These are phyloP conservation scores for Lates japonicus DNA, from an alignment of 2,797 vertebrate genomes.

Conservation along the genomic window DNA sequence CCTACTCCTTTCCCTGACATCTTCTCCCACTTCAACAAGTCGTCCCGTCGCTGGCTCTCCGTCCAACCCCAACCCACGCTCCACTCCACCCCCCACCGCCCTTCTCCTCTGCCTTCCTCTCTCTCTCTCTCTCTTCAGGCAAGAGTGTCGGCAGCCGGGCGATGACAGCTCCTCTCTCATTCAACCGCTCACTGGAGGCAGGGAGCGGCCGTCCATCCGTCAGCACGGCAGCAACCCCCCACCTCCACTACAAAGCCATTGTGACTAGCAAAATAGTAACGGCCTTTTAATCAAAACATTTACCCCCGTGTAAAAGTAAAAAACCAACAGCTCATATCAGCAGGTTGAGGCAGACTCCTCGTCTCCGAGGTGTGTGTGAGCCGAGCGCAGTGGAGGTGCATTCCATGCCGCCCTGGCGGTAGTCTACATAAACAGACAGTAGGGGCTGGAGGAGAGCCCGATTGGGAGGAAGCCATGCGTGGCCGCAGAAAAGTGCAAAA, in stretches of 20 bases:
- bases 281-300: conserved; percentile 86
- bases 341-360: conserved; percentile 81
- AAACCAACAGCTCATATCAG: conserved; percentile 78
- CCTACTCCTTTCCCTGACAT: conserved; percentile 55
- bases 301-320: conserved; percentile 73
- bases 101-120: conserved; percentile 20
- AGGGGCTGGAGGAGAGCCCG: conserved; percentile 62
- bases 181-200: conserved; percentile 76
- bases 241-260: conserved; percentile 82
- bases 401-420: conserved; percentile 72
- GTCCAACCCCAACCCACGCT: conserved; percentile 44
- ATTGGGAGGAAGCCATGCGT: conserved; percentile 75
- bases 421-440: conserved; percentile 76
- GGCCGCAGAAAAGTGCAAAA: conserved; percentile 64
- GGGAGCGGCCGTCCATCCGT: conserved; percentile 81
- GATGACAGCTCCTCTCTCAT: conserved; percentile 83
- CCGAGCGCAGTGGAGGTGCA: conserved; percentile 65
- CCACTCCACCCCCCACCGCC: background rate
- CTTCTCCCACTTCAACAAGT: conserved; percentile 71
- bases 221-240: conserved; percentile 77
- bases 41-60: conserved; percentile 55
- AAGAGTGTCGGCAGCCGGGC: conserved; percentile 65
- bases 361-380: conserved; percentile 62
- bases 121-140: conserved; percentile 63
- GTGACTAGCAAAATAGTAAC: conserved; percentile 87